These are phyloP conservation scores for Nomada flava DNA, from an alignment of 2,888 invertebrate species.

Conservation along the genomic window DNA sequence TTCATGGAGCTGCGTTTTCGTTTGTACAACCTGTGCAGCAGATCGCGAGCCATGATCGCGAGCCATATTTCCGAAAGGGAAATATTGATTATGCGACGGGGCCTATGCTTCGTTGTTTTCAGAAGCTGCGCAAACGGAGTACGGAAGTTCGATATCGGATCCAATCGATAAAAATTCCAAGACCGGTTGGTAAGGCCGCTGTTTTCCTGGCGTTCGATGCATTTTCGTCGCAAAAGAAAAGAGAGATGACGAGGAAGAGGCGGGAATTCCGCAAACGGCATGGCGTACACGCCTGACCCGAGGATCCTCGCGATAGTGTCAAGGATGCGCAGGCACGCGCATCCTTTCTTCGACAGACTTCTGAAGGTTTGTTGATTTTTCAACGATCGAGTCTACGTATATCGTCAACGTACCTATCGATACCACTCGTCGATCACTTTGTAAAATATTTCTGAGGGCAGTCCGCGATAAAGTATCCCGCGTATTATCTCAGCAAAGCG, in stretches of 20 bases:
- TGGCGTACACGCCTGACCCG: slow-evolving; percentile 30
- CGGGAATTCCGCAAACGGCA: slow-evolving; percentile 61
- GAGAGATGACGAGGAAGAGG: background rate
- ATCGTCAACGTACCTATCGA: background rate
- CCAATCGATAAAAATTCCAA: slow-evolving; percentile 20
- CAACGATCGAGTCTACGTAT: slow-evolving; percentile 19
- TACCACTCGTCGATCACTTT: background rate
- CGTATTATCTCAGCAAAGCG: background rate
- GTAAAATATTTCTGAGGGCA: too few species aligned
- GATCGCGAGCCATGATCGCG: background rate
- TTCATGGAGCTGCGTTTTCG: slow-evolving; percentile 36
- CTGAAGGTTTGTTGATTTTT: slow-evolving; percentile 15
- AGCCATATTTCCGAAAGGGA: background rate
- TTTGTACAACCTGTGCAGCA: background rate
- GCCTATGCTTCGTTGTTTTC: slow-evolving; percentile 1
- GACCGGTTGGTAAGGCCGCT: background rate
- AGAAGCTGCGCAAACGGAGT: slow-evolving; percentile 10
- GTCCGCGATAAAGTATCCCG: background rate
- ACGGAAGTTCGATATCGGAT: background rate
- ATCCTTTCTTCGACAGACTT: slow-evolving; percentile 63
- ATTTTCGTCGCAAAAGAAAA: background rate
- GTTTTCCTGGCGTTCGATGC: background rate
- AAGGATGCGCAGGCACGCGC: slow-evolving; percentile 63
- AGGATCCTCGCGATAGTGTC: slow-evolving; percentile 61
- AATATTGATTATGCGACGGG: background rate